Evolutionary conservation across 2,797 vertebrate genomes (phyloP), one percentile per base, ranked within the genome.

Genomic region (Todus mexicanus): DNA sequence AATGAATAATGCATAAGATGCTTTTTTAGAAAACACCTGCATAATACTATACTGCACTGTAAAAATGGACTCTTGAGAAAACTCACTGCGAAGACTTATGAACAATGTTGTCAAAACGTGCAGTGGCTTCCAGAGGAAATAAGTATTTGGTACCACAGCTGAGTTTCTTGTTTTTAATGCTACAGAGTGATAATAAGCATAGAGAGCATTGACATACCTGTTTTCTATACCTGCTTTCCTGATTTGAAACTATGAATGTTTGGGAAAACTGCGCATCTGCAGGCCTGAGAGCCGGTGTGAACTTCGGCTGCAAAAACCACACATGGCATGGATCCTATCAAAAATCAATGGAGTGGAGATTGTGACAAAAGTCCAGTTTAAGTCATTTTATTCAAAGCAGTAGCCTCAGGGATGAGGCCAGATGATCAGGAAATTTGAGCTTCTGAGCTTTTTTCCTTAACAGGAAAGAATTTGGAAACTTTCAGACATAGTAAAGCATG

Each of bases 331-430:
- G 33, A 54, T 57, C 59, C 21, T 17, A n/a, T 22, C 9, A 51
- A 89, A 75, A 78, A 47, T 37, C 1, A 85, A 14, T 10, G 3
- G 35, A 75, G 48, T 18, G 11, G 38, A 75, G n/a, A 9, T 12
- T 63, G 56, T 70, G 56, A 50, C 21, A 37, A 29, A 88, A 84
- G 77, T 37, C 31, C 80, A 25, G 26, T 35, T 90, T 56, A 64
- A 84, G 76, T 59, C 1, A 75, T 75, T 93, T 93, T 43, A 70
- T 86, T 37, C 74, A 68, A 75, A 78, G 38, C 54, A 86, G n/a
- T 11, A 87, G 64, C 68, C 68, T 82, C 21, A 13, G 60, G 37
- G 15, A 54, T 51, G 7, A 87, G 29, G 31, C 38, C 63, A 90
- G 65, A 56, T 37, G 51, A 45, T 79, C 61, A 65, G 65, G 27